Conservation (phyloP, 2,888 invertebrate species). For the Dorcus hopei region DNA sequence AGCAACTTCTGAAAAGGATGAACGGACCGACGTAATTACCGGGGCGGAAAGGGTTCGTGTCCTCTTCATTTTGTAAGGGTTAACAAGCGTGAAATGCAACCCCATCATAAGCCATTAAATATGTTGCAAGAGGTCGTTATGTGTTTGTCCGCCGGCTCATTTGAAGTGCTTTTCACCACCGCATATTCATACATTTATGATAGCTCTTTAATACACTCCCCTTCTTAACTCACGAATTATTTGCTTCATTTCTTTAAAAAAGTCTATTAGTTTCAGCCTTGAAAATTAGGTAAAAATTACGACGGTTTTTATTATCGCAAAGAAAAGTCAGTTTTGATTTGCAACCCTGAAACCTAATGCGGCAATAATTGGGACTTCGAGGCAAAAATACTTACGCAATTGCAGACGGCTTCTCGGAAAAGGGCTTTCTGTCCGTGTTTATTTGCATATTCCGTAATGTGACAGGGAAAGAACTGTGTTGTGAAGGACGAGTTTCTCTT, state of each 20-base stretch:
- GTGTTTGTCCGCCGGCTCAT: not conserved
- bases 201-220: too few species aligned
- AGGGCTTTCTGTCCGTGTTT: too few species aligned
- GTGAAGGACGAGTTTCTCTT: too few species aligned
- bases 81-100: constrained; percentile 11
- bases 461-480: too few species aligned
- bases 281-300: not conserved
- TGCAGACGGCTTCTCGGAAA: too few species aligned
- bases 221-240: too few species aligned
- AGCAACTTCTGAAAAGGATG: not conserved
- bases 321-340: constrained; percentile 5
- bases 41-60: constrained; percentile 6
- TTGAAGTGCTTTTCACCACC: not conserved
- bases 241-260: too few species aligned
- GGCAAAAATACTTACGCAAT: too few species aligned
- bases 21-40: constrained; percentile 2
- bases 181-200: too few species aligned
- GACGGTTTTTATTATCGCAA: constrained; percentile 2
- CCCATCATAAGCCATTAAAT: constrained; percentile 11
- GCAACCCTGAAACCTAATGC: not conserved
- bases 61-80: constrained; percentile 5
- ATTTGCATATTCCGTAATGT: too few species aligned
- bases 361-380: too few species aligned
- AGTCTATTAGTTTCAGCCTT: too few species aligned
- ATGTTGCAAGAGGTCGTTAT: constrained; percentile 8